Evolutionary conservation across 1,140 invertebrate genomes (phyloP), one percentile per base, ranked within the genome.

Genomic region (Ceratosolen solmsi): DNA sequence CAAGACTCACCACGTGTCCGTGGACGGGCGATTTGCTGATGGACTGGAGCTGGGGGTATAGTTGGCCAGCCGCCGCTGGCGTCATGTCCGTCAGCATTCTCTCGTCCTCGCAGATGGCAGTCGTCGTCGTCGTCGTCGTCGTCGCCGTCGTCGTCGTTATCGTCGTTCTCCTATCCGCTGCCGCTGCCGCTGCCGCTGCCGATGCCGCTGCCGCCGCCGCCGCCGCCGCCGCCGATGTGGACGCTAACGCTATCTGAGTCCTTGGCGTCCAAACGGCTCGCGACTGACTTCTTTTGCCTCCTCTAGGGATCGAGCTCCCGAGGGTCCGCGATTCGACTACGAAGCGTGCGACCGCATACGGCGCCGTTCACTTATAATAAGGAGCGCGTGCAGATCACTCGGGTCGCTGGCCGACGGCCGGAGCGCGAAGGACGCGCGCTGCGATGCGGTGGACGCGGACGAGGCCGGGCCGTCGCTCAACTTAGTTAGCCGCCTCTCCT

Each of bases 11-110:
- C 91, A 91, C 90, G 88, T 91, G 91, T 79, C 90, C 88, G 82
- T 91, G 90, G 68, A 88, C 90, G 51, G 91, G 90, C 72, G 91
- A 90, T 80, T 92, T 92, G 84, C 87, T 87, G 87, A 92, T 92
- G 81, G 90, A 91, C 83, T 92, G 91, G 63, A 92, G 87, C 84
- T 92, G 91, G 54, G 91, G 91, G 81, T 92, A 91, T 25, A 92
- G 91, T 85, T 92, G 91, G 84, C 90, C 90, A 87, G 91, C 91
- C 84, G 91, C 91, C 75, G 90, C 90, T 86, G 91, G 91, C 56
- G 90, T 91, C 91, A 92, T 92, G 85, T 92, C 91, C 83, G 91
- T 92, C 86, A 92, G 85, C 91, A 91, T 92, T 81, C 38, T 79
- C 58, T 70, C 58, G 70, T 71, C 74, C 49, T 25, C 38, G 76